These are phyloP conservation scores for Balaeniceps rex DNA, from an alignment of 2,113 vertebrate species.

Conservation along the genomic window DNA sequence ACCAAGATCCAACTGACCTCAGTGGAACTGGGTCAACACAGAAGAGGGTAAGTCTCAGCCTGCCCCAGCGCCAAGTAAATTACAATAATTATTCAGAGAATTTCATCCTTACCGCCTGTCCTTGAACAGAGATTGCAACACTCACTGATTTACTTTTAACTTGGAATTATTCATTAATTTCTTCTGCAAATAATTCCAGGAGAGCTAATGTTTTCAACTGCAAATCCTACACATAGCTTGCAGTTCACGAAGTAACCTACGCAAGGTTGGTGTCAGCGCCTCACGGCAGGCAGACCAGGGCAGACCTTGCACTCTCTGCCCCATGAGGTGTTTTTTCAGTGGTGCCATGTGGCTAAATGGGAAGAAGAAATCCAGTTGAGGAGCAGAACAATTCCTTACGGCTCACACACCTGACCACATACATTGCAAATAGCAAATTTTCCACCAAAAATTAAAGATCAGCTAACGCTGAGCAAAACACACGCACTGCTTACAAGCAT, in stretches of 20 bases:
- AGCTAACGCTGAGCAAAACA: background rate
- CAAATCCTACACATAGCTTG: accelerated
- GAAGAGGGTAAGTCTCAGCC: background rate
- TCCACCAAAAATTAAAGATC: background rate
- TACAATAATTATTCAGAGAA: background rate
- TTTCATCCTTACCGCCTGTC: background rate
- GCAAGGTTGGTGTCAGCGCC: background rate
- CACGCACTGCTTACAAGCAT: background rate
- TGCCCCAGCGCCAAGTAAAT: background rate
- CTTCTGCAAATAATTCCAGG: background rate
- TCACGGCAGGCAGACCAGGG: background rate
- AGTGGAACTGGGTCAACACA: background rate
- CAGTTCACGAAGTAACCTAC: background rate
- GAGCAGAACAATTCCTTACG: background rate
- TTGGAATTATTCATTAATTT: background rate
- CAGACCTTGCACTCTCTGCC: background rate
- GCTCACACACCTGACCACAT: background rate
- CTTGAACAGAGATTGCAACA: background rate
- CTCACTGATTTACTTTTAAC: background rate
- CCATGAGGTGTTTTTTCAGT: background rate
- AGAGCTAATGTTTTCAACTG: background rate
- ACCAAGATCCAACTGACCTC: background rate
- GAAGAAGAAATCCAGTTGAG: background rate
- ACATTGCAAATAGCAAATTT: background rate
- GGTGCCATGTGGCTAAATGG: accelerated